Evolutionary conservation across 2,113 vertebrate genomes (phyloP), one percentile per base, ranked within the genome.

Genomic region (Plecotus auritus): DNA sequence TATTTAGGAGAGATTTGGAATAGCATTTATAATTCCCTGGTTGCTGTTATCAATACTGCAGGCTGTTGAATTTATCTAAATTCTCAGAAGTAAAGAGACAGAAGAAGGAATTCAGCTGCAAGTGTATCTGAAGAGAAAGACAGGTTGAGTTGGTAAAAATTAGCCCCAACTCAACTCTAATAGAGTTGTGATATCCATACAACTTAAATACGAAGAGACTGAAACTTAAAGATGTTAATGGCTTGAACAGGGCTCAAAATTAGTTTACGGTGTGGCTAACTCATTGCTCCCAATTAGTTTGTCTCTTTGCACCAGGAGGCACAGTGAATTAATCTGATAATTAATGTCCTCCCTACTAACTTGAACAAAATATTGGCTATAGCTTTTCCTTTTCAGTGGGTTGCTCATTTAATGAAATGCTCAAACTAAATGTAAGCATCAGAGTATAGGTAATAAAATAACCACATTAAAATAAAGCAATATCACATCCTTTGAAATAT

Each of bases 381-480:
- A 72, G 9, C 16, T 64, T 77, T 95, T 95, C 8, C 32, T 11
- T 97, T 91, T 23, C 32, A 66, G 45, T 81, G 84, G 4, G 10
- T 54, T 64, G 81, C 72, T 92, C 69, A 70, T 56, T 82, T 76
- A 90, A 92, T 45, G 51, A 82, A 92, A 95, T 90, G 37, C 23
- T 91, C 37, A 35, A 70, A 88, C 37, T 49, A 40, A 73, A 81
- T 32, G 28, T 76, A 64, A 96, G 13, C 51, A 6, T 67, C 74
- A 76, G 14, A 77, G 10, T 86, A 13, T 14, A 28, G 12, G n/a
- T 37, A 73, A 88, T 84, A 80, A 61, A 59, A 80, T 51, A 66
- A 32, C 10, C 26, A 37, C 51, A 83, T 69, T 81, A 89, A 92
- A 96, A 94, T 72, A 80, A 95, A 91, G 37, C 42, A 93, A 96